phyloP scores from a whole-genome alignment of 1,140 invertebrate species.

The Achatina immaculata region DNA sequence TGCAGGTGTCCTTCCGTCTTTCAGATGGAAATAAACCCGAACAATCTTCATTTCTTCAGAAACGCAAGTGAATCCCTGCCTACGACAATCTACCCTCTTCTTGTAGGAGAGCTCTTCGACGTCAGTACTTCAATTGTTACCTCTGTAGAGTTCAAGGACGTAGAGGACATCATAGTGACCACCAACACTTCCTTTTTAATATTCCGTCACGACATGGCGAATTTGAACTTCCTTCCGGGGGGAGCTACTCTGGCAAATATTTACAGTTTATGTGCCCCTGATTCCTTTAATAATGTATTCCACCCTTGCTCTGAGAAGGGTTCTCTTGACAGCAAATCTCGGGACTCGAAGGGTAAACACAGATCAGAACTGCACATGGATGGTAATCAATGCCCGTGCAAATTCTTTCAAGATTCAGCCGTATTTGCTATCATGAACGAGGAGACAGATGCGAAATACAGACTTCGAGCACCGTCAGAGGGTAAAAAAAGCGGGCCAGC shows the following conservation, averaged over 20 bases:
- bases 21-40: slow-evolving; percentile 5
- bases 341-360: not conserved
- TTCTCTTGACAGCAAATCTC: not conserved
- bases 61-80: not conserved
- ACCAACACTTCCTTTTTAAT: slow-evolving; percentile 41
- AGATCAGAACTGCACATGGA: too few relatives aligned
- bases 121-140: slow-evolving; percentile 16
- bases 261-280: slow-evolving; percentile 19
- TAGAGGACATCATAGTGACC: slow-evolving; percentile 27
- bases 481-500: not conserved
- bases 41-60: not conserved
- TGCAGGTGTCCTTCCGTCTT: slow-evolving; percentile 38
- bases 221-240: slow-evolving; percentile 31
- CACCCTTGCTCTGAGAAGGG: not conserved
- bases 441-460: not conserved
- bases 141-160: not conserved
- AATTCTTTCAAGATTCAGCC: slow-evolving; percentile 6
- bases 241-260: slow-evolving; percentile 21
- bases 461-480: not conserved
- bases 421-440: not conserved
- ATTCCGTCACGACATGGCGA: slow-evolving; percentile 30
- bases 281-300: not conserved
- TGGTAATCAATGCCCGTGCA: not conserved
- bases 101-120: slow-evolving; percentile 17
- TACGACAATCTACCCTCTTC: not conserved